phyloP scores from a whole-genome alignment of 2,797 vertebrate genomes.

The Cottoperca gobio region DNA sequence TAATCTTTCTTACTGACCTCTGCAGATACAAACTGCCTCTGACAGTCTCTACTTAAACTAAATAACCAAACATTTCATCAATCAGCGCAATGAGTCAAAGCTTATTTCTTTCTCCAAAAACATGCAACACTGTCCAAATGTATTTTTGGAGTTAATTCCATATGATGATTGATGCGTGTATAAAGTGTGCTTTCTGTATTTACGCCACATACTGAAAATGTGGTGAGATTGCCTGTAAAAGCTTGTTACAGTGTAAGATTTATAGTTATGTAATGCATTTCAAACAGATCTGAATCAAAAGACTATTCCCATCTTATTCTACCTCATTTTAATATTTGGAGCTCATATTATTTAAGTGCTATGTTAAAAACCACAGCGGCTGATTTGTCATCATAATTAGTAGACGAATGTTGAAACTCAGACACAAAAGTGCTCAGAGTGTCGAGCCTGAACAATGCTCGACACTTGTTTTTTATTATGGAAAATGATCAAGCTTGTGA shows the following conservation, averaged over 20 bases:
- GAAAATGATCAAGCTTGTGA: constrained; percentile 10
- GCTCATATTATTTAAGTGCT: constrained; percentile 39
- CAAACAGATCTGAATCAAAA: constrained; percentile 49
- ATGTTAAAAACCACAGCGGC: constrained; percentile 41
- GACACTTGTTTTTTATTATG: constrained; percentile 17
- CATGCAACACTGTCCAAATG: constrained; percentile 30
- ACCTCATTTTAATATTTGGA: constrained; percentile 42
- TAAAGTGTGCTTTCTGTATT: constrained; percentile 22
- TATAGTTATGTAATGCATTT: constrained; percentile 45
- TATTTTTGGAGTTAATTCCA: constrained; percentile 26
- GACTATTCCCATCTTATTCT: constrained; percentile 41
- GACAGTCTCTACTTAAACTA: not conserved
- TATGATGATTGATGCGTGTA: constrained; percentile 37
- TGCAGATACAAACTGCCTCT: constrained; percentile 31
- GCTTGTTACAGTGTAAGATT: constrained; percentile 31
- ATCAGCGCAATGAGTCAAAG: constrained; percentile 24
- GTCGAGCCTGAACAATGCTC: constrained; percentile 21
- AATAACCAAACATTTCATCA: constrained; percentile 23
- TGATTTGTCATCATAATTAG: constrained; percentile 51
- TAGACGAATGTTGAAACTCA: constrained; percentile 49
- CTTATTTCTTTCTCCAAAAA: constrained; percentile 17
- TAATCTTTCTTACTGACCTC: constrained; percentile 42
- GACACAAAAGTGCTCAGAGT: constrained; percentile 15
- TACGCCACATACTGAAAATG: constrained; percentile 30
- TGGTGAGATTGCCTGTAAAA: constrained; percentile 38